Evolutionary conservation across 2,797 vertebrate genomes (phyloP).

Genomic region (Calcarius lapponicus): DNA sequence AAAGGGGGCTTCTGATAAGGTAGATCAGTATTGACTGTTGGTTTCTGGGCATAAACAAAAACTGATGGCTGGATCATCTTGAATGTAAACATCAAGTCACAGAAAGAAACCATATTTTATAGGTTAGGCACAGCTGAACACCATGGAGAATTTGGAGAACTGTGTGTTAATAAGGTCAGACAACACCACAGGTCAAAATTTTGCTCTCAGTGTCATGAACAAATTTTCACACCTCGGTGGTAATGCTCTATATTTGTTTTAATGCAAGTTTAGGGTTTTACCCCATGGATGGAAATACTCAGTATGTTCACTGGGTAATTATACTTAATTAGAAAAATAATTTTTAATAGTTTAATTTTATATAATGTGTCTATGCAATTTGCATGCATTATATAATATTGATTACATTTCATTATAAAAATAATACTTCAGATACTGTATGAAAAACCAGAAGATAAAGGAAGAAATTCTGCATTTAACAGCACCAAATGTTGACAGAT

Average conservation of each 20-base stretch:
- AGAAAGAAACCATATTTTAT: neutral
- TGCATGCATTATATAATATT: neutral
- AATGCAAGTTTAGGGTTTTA: neutral
- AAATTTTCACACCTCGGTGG: rapidly evolving
- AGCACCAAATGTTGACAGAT: neutral
- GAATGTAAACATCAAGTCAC: neutral
- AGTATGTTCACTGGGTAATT: neutral
- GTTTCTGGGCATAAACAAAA: neutral
- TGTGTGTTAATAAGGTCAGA: neutral
- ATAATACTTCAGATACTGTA: neutral
- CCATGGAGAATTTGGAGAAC: neutral
- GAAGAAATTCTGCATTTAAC: neutral
- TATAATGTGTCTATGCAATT: neutral
- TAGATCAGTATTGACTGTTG: neutral
- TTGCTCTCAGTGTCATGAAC: neutral
- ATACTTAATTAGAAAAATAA: neutral
- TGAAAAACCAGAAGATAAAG: neutral
- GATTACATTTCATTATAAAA: neutral
- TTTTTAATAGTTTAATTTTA: neutral
- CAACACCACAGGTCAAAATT: neutral
- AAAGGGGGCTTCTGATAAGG: neutral
- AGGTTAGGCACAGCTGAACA: neutral
- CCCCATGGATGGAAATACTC: neutral
- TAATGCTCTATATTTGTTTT: neutral
- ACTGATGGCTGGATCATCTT: neutral